Conservation (phyloP, 2,888 invertebrate genomes). For the Leptinotarsa tumamoca region DNA sequence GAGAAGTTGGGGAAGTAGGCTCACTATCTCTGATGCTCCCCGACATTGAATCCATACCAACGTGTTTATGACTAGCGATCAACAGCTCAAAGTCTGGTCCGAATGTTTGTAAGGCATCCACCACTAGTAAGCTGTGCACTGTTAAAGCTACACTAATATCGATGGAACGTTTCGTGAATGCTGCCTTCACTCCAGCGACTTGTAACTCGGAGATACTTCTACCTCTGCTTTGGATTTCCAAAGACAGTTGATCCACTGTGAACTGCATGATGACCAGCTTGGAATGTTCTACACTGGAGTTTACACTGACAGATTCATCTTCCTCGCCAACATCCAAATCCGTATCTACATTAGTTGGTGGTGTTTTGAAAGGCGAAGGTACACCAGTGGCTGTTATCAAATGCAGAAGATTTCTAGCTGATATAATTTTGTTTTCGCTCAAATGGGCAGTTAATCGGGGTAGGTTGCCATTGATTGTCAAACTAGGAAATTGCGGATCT, state of each 20-base stretch:
- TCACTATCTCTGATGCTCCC: slow-evolving; percentile 93
- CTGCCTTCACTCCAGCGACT: slow-evolving; percentile 87
- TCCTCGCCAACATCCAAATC: slow-evolving; percentile 53
- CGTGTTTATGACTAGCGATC: slow-evolving; percentile 94
- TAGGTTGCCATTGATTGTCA: slow-evolving; percentile 85
- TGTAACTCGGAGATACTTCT: slow-evolving; percentile 93
- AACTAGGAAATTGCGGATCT: slow-evolving; percentile 89
- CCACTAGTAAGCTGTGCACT: slow-evolving; percentile 91
- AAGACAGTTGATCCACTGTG: slow-evolving; percentile 86
- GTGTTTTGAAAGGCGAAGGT: slow-evolving; percentile 65
- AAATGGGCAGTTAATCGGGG: slow-evolving; percentile 90
- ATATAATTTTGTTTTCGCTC: slow-evolving; percentile 88
- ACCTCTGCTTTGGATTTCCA: slow-evolving; percentile 88
- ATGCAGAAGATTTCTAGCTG: slow-evolving; percentile 72
- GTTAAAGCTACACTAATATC: slow-evolving; percentile 85
- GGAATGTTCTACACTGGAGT: slow-evolving; percentile 70
- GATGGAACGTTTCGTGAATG: slow-evolving; percentile 78
- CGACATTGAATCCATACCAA: slow-evolving; percentile 94
- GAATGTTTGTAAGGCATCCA: slow-evolving; percentile 95
- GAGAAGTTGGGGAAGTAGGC: slow-evolving; percentile 89
- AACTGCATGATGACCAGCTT: slow-evolving; percentile 86
- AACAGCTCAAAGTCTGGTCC: slow-evolving; percentile 95
- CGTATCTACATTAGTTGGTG: slow-evolving; percentile 52
- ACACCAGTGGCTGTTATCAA: slow-evolving; percentile 63
- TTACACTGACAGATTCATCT: slow-evolving; percentile 67